Percentiles rank a stretch among this genome's conserved stretches.
phyloP scores from a whole-genome alignment of 2,888 invertebrate genomes.

The Drosophila borborema region DNA sequence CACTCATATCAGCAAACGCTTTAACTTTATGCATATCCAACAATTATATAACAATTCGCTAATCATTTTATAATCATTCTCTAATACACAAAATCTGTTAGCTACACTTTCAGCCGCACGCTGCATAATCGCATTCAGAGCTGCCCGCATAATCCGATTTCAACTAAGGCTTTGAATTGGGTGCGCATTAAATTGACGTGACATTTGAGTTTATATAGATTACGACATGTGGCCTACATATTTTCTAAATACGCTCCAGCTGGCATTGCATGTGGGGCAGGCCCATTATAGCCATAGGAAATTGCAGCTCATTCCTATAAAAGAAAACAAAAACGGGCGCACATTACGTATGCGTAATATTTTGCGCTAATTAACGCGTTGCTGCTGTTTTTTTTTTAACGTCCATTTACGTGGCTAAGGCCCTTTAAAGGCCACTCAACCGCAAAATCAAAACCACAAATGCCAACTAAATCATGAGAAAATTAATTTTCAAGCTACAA shows the following conservation, averaged over 20 bases:
- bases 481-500: constrained; percentile 66
- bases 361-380: constrained; percentile 64
- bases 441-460: constrained; percentile 76
- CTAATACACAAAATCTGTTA: background rate
- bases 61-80: background rate
- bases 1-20: background rate
- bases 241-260: constrained; percentile 1
- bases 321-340: background rate
- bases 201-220: constrained; percentile 17
- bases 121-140: background rate
- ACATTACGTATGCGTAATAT: constrained; percentile 50
- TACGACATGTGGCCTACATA: constrained; percentile 43
- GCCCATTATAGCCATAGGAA: background rate
- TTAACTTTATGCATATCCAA: background rate
- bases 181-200: constrained; percentile 29
- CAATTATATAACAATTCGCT: background rate
- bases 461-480: constrained; percentile 76
- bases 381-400: constrained; percentile 12
- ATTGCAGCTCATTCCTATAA: background rate
- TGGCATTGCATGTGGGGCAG: constrained; percentile 47
- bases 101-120: background rate
- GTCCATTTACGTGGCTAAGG: constrained; percentile 39
- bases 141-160: constrained; percentile 29
- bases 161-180: constrained; percentile 28
- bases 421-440: constrained; percentile 65